Base-by-base conservation (phyloP, 2,888 invertebrate species). In the Orgyia antiqua region DNA sequence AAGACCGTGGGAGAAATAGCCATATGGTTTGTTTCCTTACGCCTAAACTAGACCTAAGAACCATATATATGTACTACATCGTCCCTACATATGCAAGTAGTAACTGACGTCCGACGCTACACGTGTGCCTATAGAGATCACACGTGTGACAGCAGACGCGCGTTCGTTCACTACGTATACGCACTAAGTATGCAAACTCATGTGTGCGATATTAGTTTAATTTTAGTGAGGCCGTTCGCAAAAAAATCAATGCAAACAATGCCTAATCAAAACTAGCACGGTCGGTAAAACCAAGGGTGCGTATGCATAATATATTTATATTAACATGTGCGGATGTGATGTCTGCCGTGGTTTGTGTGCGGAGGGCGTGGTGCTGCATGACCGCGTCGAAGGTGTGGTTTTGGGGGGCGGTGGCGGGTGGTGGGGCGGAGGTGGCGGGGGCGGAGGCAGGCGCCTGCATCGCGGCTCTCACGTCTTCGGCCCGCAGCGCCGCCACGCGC, bases 311-410 rank as follows among this genome's bases (percentile, higher is more conserved):
- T 47, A n/a, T n/a, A n/a, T n/a, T n/a, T 46, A n/a, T 50, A 53
- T 52, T 53, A 53, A 51, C 53, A 57, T 61, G 63, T 55, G 59
- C 51, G 58, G 47, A 52, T 54, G 61, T 54, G 54, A 63, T 58
- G 61, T 57, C 63, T 77, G 75, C 78, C 19, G 36, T 26, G 76
- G 82, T 74, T 64, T 79, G 80, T 63, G 82, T 75, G 82, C 80
- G 83, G 56, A 80, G 82, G 71, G 79, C 83, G 77, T 79, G 83
- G 69, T 78, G 80, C 72, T 82, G 84, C 86, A 87, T 86, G 79
- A 86, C 83, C 48, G 87, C 86, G 75, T 87, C 87, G 83, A 87
- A 87, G 69, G 87, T 87, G 78, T 83, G 82, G 49, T 79, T 78
- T 61, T 79, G 78, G 40, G 83, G 82, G 71, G 77, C 74, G 58